A percentile compares a stretch with the other conserved stretches of the same genome.
These are phyloP conservation scores for Leptopilina syphax DNA, from an alignment of 2,888 invertebrate genomes.

Conservation along the genomic window DNA sequence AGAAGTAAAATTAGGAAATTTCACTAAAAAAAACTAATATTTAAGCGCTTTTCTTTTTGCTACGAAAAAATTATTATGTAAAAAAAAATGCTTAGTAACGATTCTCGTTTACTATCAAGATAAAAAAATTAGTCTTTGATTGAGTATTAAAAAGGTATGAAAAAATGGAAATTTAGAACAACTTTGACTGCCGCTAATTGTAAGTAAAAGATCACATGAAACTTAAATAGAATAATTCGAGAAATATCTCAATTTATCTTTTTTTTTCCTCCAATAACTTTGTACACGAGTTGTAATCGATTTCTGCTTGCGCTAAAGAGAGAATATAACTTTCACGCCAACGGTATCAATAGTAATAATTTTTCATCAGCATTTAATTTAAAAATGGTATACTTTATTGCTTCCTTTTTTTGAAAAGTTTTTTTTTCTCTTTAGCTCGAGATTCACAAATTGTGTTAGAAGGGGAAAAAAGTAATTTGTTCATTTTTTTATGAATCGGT, in stretches of 20 bases:
- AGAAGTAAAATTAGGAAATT: constrained; percentile 32
- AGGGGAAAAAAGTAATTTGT: not conserved
- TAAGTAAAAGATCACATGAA: constrained; percentile 33
- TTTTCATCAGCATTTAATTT: not conserved
- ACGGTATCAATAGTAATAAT: not conserved
- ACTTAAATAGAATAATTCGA: not conserved
- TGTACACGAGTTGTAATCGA: constrained; percentile 11
- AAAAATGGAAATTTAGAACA: constrained; percentile 1
- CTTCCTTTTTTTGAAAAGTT: not conserved
- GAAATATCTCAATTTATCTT: constrained; percentile 13
- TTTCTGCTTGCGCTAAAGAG: not conserved
- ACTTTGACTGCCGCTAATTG: constrained; percentile 3
- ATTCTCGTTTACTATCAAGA: not conserved
- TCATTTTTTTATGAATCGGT: not conserved
- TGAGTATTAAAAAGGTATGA: constrained; percentile 15
- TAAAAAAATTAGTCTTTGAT: constrained; percentile 27
- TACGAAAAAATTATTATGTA: not conserved
- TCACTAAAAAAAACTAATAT: not conserved
- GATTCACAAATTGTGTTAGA: constrained; percentile 11
- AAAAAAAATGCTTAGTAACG: not conserved
- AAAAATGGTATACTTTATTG: constrained; percentile 8
- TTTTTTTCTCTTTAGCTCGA: constrained; percentile 5
- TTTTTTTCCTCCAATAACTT: constrained; percentile 2
- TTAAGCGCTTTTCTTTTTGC: not conserved
- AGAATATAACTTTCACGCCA: not conserved